Percentiles rank a stretch among this genome's conserved stretches.
phyloP scores from a whole-genome alignment of 2,888 invertebrate genomes.

The Hypsopygia costalis region DNA sequence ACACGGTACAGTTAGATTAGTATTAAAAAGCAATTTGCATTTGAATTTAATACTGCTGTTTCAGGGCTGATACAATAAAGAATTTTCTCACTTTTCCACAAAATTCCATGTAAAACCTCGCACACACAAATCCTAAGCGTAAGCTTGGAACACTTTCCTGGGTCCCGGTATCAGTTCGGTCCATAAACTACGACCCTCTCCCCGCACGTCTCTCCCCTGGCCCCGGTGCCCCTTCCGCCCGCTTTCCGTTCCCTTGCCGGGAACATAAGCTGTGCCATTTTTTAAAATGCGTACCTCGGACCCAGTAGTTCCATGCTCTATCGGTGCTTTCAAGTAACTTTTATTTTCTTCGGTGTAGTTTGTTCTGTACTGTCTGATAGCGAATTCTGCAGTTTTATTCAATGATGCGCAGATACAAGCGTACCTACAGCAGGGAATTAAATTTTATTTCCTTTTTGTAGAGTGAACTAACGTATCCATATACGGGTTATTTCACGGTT shows the following conservation, averaged over 20 bases:
- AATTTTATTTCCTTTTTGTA: not conserved
- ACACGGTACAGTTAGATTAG: not conserved
- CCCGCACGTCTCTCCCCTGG: conserved; percentile 16
- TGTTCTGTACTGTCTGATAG: conserved; percentile 43
- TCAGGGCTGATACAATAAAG: not conserved
- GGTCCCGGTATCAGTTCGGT: conserved; percentile 74
- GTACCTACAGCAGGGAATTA: conserved; percentile 27
- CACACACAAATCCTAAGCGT: conserved; percentile 69
- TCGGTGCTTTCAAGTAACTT: conserved; percentile 57
- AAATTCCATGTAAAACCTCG: conserved; percentile 63
- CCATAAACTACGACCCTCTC: conserved; percentile 63
- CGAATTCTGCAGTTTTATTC: conserved; percentile 36
- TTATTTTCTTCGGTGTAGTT: conserved; percentile 52
- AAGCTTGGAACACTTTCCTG: conserved; percentile 71
- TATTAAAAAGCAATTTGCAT: conserved; percentile 2
- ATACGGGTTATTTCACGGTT: no score
- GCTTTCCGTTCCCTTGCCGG: conserved; percentile 50
- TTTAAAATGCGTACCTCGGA: conserved; percentile 72
- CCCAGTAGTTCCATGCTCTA: conserved; percentile 53
- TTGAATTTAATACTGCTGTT: not conserved
- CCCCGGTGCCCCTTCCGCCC: conserved; percentile 33
- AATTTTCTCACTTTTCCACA: conserved; percentile 21
- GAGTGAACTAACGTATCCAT: no score
- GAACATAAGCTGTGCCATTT: conserved; percentile 69
- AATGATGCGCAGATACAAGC: conserved; percentile 37